Conservation (phyloP, 2,888 invertebrate species). For the Ceraclea dissimilis region DNA sequence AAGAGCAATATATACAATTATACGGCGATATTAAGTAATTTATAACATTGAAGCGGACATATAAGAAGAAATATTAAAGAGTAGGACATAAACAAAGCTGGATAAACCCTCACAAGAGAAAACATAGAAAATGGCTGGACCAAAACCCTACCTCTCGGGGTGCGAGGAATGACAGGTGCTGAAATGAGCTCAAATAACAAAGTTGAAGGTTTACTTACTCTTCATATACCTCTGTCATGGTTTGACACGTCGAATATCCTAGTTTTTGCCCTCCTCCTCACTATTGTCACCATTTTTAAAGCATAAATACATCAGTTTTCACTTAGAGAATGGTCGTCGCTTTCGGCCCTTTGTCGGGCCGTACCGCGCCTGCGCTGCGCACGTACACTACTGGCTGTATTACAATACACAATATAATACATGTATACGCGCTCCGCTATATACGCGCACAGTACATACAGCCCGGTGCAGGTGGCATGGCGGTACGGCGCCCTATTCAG, state of each 20-base stretch:
- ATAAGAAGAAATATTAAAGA: background rate
- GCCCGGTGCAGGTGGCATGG: conserved; percentile 6
- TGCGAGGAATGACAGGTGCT: conserved; percentile 35
- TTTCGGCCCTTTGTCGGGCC: conserved; percentile 47
- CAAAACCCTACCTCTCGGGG: conserved; percentile 38
- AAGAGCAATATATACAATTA: background rate
- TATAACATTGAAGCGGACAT: background rate
- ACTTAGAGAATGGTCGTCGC: conserved; percentile 40
- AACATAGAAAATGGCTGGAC: conserved; percentile 43
- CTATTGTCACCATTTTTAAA: conserved; percentile 78
- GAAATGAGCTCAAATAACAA: background rate
- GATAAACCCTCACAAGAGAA: conserved; percentile 26
- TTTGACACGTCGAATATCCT: conserved; percentile 77
- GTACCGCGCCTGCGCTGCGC: conserved; percentile 17
- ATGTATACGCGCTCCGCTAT: too few relatives aligned
- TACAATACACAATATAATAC: background rate
- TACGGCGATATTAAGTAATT: background rate
- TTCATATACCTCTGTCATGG: conserved; percentile 88
- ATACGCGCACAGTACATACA: conserved; percentile 2
- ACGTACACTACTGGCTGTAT: background rate
- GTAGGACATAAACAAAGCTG: background rate
- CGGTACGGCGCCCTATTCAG: conserved; percentile 3
- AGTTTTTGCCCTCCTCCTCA: conserved; percentile 74
- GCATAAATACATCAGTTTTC: conserved; percentile 64
- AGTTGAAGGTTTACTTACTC: conserved; percentile 56